Evolutionary conservation across 2,888 invertebrate genomes (phyloP).

Genomic region (Eupithecia pulchellata): DNA sequence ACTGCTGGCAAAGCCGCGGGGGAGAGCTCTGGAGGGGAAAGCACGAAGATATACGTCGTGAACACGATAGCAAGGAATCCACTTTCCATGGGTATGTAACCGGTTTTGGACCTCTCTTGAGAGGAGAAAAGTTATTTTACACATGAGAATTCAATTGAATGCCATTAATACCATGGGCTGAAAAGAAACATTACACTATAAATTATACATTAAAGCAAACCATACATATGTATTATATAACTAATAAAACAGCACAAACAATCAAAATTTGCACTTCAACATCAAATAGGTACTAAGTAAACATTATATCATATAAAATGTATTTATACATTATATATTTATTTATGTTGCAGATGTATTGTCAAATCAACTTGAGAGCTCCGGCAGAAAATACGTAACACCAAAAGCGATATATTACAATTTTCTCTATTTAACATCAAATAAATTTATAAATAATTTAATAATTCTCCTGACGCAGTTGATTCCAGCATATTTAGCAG

Average conservation of each 20-base stretch:
- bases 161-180: too few relatives aligned
- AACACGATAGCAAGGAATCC: slow-evolving; percentile 12
- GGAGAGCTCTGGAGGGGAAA: slow-evolving; percentile 17
- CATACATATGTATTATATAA: too few relatives aligned
- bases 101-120: too few relatives aligned
- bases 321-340: background rate
- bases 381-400: background rate
- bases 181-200: too few relatives aligned
- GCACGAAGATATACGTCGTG: slow-evolving; percentile 35
- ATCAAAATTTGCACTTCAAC: too few relatives aligned
- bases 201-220: too few relatives aligned
- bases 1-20: slow-evolving; percentile 35
- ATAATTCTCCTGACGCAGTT: slow-evolving; percentile 30
- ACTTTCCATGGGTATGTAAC: background rate
- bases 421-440: slow-evolving; percentile 11
- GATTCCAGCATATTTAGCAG: slow-evolving; percentile 37
- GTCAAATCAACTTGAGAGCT: background rate
- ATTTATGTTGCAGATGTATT: background rate
- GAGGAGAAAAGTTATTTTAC: too few relatives aligned
- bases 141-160: too few relatives aligned
- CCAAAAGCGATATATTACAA: slow-evolving; percentile 25
- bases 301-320: too few relatives aligned
- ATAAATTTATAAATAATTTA: slow-evolving; percentile 2
- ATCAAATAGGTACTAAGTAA: too few relatives aligned
- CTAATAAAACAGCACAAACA: too few relatives aligned